Base-by-base conservation (phyloP, 2,797 vertebrate species). In the Chelonia mydas region DNA sequence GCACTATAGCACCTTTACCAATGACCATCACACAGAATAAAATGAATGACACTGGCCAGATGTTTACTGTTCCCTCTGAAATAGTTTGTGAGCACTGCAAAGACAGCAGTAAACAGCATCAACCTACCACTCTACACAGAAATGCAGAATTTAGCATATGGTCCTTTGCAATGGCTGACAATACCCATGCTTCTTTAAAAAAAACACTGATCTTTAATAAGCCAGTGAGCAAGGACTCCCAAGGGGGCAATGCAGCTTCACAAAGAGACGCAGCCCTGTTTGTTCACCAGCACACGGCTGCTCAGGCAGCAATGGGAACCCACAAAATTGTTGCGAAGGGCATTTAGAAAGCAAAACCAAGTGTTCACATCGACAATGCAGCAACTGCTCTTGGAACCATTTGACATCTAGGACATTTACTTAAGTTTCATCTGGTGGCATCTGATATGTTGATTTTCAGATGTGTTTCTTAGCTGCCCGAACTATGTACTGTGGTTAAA, bases 281-380 rank as follows among this genome's bases (percentile, higher is more conserved):
- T 16, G 31, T 6, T 84, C 41, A 25, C 33, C 0, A 0, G 61
- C 13, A 89, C 68, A 33, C 54, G 3, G 25, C 45, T 1, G 5
- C 12, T 8, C 21, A 25, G 17, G 6, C 84, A 10, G 68, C 87
- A 61, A 77, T 33, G 27, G 80, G 77, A 91, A 81, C 50, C 83
- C 1, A 0, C 21, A 53, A 15, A 91, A 84, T 0, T 0, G 68
- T 8, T 59, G 3, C 0, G 0, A 41, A 76, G 25, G 21, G 50
- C 5, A 4, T 11, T 53, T 12, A 0, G 21, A 28, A 27, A 90
- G 4, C 87, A 74, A 47, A 9, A 8, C 79, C 77, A 81, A 1
- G 19, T 0, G 21, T 57, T 82, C 51, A 51, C 1, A 1, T 53
- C 33, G 45, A 15, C 61, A 81, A 78, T 1, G 8, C 37, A 77